These are phyloP conservation scores for Indri indri DNA, from an alignment of 2,113 vertebrate genomes.

Conservation along the genomic window DNA sequence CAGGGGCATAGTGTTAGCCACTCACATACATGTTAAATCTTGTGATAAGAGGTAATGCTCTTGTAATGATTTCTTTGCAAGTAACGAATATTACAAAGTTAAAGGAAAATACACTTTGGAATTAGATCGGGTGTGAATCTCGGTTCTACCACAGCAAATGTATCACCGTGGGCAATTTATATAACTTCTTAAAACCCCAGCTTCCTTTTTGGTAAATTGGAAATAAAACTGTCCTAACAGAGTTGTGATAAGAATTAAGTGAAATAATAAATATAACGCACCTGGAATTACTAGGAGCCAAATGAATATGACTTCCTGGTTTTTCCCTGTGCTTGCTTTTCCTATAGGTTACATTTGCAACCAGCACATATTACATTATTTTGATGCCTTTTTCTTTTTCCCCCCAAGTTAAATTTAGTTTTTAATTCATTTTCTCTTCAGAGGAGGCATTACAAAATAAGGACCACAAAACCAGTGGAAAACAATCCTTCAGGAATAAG, in stretches of 20 bases:
- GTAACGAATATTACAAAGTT: neutral
- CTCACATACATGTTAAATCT: neutral
- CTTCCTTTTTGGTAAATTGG: constrained; percentile 5
- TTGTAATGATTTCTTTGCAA: neutral
- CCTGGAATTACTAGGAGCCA: neutral
- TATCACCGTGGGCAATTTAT: neutral
- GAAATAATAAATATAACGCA: neutral
- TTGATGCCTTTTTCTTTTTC: neutral
- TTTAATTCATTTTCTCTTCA: constrained; percentile 24
- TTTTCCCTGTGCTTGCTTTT: neutral
- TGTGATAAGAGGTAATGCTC: neutral
- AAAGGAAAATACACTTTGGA: neutral
- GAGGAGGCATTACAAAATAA: neutral
- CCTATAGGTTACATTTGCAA: neutral
- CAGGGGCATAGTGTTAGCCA: neutral
- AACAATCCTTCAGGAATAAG: neutral
- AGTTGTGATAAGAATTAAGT: neutral
- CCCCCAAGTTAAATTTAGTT: neutral
- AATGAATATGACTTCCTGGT: neutral
- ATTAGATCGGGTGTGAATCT: neutral
- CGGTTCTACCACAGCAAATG: neutral
- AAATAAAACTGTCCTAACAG: neutral
- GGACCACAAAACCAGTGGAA: neutral
- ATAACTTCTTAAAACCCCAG: neutral
- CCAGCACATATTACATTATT: neutral